These are phyloP conservation scores for Beroe forskalii DNA, from an alignment of 37 sponge, comb jelly and placozoan species.

Conservation along the genomic window DNA sequence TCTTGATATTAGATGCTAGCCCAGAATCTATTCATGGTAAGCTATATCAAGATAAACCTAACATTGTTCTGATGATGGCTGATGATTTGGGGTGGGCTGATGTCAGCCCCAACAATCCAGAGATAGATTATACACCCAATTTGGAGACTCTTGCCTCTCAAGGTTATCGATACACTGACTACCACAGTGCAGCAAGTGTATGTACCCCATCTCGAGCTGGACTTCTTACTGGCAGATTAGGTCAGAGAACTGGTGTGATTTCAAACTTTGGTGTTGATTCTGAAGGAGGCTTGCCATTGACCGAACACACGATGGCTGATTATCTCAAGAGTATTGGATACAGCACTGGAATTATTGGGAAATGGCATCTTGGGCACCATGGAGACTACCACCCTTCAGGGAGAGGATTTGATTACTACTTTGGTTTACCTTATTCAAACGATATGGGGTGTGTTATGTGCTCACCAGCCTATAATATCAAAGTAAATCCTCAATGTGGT, in stretches of 20 bases:
- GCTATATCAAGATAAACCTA: too few species aligned
- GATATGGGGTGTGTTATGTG: slow-evolving; percentile 70
- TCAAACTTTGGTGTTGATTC: slow-evolving; percentile 56
- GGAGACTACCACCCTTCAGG: slow-evolving; percentile 57
- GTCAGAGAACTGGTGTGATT: slow-evolving; percentile 22
- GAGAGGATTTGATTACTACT: slow-evolving; percentile 72
- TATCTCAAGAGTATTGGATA: slow-evolving; percentile 69
- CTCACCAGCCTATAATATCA: slow-evolving; percentile 41
- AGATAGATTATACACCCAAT: slow-evolving; percentile 46
- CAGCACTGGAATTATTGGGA: slow-evolving; percentile 70
- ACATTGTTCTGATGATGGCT: slow-evolving; percentile 51
- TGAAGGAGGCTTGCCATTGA: slow-evolving; percentile 68
- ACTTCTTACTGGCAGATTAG: slow-evolving; percentile 69
- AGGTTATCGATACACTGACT: slow-evolving; percentile 73
- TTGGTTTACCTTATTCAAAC: slow-evolving; percentile 71
- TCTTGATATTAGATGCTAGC: too few species aligned
- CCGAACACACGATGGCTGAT: slow-evolving; percentile 70
- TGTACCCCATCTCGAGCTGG: slow-evolving; percentile 74
- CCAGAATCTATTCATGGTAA: too few species aligned
- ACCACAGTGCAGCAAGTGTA: slow-evolving; percentile 72
- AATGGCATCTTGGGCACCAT: slow-evolving; percentile 73
- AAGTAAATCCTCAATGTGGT: slow-evolving; percentile 18
- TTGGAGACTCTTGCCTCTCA: slow-evolving; percentile 67
- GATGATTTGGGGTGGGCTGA: slow-evolving; percentile 56
- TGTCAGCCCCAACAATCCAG: slow-evolving; percentile 11